Conservation (phyloP, 64 coral and sea anemone species). For the Catalaphyllia jardinei region DNA sequence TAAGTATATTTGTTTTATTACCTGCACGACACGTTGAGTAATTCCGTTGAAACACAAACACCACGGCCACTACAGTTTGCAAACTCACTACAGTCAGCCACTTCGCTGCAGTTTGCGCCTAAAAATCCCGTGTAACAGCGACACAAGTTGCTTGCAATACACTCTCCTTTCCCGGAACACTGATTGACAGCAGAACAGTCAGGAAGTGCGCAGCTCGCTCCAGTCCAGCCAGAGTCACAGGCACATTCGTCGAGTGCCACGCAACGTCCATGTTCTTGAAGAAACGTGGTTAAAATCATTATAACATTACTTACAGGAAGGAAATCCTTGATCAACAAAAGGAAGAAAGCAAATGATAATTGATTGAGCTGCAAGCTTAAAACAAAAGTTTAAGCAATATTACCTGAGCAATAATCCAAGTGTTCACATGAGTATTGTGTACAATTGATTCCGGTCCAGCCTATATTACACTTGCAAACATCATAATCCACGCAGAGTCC, state of each 20-base stretch:
- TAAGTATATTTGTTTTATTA: neutral
- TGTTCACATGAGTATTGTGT: slow-evolving; percentile 41
- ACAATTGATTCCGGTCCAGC: slow-evolving; percentile 58
- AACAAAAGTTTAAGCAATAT: neutral
- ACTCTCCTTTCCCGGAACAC: slow-evolving; percentile 57
- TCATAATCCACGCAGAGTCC: slow-evolving; percentile 59
- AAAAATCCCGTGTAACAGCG: slow-evolving; percentile 51
- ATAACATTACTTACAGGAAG: neutral
- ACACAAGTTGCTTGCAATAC: slow-evolving; percentile 38
- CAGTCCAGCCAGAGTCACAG: slow-evolving; percentile 58
- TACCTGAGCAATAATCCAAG: slow-evolving; percentile 68
- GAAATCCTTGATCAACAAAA: neutral
- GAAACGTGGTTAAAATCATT: neutral
- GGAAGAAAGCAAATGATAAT: too few species aligned
- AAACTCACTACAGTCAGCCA: slow-evolving; percentile 37
- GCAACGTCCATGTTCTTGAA: slow-evolving; percentile 48
- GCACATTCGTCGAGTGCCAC: slow-evolving; percentile 32
- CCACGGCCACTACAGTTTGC: slow-evolving; percentile 55
- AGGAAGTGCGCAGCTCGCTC: slow-evolving; percentile 57
- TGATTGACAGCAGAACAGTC: slow-evolving; percentile 56
- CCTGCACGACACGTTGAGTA: slow-evolving; percentile 49
- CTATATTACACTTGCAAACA: slow-evolving; percentile 59
- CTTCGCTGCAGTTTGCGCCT: slow-evolving; percentile 19
- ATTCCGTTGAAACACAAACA: slow-evolving; percentile 5
- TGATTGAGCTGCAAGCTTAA: neutral